Percentiles rank a stretch among this genome's conserved stretches.
Conservation (phyloP, 1,140 invertebrate species). For the Asbolus verrucosus region DNA sequence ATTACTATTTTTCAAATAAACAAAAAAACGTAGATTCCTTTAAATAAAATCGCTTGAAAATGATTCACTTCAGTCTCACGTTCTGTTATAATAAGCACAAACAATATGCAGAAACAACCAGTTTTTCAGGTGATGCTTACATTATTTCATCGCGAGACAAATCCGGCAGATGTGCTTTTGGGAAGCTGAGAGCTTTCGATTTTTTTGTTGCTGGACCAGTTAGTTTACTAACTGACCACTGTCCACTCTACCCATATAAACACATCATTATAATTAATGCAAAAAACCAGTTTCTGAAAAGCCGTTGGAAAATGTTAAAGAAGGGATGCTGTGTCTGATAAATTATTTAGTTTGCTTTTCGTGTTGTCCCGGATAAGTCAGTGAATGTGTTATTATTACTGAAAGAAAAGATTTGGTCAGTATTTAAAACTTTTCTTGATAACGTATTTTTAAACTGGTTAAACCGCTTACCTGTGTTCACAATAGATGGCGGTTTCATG, state of each 20-base stretch:
- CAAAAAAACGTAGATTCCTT: conserved; percentile 7
- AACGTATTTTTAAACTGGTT: conserved; percentile 6
- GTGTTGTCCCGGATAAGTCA: conserved; percentile 11
- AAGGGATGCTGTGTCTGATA: conserved; percentile 7
- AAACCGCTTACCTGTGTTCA: background rate
- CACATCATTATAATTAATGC: conserved; percentile 37
- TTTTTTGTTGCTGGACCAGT: conserved; percentile 58
- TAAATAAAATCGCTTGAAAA: background rate
- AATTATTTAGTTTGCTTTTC: conserved; percentile 7
- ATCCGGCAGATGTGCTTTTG: conserved; percentile 55
- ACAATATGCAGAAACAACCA: conserved; percentile 48
- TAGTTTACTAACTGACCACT: conserved; percentile 59
- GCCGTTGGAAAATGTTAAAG: conserved; percentile 49
- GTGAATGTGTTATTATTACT: conserved; percentile 2
- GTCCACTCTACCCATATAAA: conserved; percentile 52
- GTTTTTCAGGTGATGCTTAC: conserved; percentile 48
- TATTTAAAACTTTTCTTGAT: background rate
- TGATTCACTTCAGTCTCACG: background rate
- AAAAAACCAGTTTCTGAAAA: conserved; percentile 56
- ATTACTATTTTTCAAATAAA: background rate
- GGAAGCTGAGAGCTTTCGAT: conserved; percentile 51
- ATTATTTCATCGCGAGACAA: conserved; percentile 40
- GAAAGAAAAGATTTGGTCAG: background rate
- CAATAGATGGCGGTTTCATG: background rate
- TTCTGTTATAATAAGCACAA: conserved; percentile 37